A percentile compares a stretch with the other conserved stretches of the same genome.
phyloP scores from a whole-genome alignment of 2,113 vertebrate genomes.

The Oreochromis niloticus region DNA sequence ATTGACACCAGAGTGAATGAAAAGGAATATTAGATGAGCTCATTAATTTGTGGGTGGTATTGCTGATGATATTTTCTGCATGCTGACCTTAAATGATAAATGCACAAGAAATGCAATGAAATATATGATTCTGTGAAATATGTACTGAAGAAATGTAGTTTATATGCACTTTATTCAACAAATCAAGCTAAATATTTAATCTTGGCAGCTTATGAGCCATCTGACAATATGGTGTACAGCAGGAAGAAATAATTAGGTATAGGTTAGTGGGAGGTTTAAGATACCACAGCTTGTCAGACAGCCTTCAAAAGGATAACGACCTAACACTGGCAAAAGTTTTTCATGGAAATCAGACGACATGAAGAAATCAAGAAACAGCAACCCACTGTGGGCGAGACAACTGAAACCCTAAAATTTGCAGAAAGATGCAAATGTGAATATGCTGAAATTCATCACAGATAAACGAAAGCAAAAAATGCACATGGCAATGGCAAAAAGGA shows the following conservation, averaged over 20 bases:
- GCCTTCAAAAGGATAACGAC: background rate
- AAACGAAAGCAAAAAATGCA: background rate
- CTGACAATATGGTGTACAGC: background rate
- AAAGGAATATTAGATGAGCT: background rate
- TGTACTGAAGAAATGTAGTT: background rate
- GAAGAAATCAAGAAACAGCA: background rate
- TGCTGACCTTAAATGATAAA: background rate
- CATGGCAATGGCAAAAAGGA: background rate
- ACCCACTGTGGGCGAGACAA: background rate
- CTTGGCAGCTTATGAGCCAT: background rate
- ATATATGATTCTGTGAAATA: background rate
- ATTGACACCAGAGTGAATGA: background rate
- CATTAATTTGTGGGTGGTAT: background rate
- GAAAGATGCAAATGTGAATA: background rate
- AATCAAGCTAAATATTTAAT: background rate
- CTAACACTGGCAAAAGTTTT: background rate
- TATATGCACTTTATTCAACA: background rate
- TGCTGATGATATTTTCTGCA: background rate
- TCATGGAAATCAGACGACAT: background rate
- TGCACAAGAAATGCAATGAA: background rate
- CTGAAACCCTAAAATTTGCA: background rate
- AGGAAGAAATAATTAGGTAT: background rate
- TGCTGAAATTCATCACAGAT: background rate
- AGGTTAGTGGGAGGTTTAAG: background rate
- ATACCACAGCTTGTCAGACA: background rate